Evolutionary conservation across 2,797 vertebrate species (phyloP).

Genomic region (Clarias fuscus): DNA sequence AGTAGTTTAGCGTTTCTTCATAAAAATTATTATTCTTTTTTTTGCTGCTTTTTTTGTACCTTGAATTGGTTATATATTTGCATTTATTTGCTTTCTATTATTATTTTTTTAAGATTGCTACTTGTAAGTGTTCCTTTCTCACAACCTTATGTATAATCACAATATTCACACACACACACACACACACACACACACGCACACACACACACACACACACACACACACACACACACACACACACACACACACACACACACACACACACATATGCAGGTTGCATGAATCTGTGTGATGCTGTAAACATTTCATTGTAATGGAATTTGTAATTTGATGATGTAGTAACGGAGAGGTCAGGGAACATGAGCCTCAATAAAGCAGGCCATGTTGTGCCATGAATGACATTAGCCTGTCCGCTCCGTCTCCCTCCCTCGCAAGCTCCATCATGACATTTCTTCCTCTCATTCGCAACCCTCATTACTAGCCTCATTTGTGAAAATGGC

Average conservation of each 20-base stretch:
- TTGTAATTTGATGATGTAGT: slow-evolving; percentile 61
- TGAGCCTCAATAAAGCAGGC: slow-evolving; percentile 55
- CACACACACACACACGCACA: slow-evolving; percentile 26
- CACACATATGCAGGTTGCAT: slow-evolving; percentile 24
- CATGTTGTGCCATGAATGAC: slow-evolving; percentile 47
- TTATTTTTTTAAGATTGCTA: slow-evolving; percentile 2
- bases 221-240: slow-evolving; percentile 20
- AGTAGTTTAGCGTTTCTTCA: neutral
- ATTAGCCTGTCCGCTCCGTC: slow-evolving; percentile 43
- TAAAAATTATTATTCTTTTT: neutral
- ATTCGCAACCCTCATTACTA: slow-evolving; percentile 45
- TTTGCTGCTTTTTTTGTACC: neutral
- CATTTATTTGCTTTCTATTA: neutral
- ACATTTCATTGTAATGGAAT: slow-evolving; percentile 62
- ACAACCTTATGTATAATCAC: slow-evolving; percentile 28
- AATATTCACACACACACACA: slow-evolving; percentile 30
- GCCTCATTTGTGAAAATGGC: slow-evolving; percentile 51
- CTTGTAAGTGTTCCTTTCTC: slow-evolving; percentile 22
- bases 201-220: neutral
- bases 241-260: slow-evolving; percentile 23
- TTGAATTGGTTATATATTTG: neutral
- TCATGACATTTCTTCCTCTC: slow-evolving; percentile 40
- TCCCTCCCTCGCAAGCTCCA: neutral
- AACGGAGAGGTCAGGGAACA: slow-evolving; percentile 53
- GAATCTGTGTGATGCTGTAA: slow-evolving; percentile 45